These are phyloP conservation scores for Arctopsyche grandis DNA, from an alignment of 1,140 invertebrate genomes.

Conservation along the genomic window DNA sequence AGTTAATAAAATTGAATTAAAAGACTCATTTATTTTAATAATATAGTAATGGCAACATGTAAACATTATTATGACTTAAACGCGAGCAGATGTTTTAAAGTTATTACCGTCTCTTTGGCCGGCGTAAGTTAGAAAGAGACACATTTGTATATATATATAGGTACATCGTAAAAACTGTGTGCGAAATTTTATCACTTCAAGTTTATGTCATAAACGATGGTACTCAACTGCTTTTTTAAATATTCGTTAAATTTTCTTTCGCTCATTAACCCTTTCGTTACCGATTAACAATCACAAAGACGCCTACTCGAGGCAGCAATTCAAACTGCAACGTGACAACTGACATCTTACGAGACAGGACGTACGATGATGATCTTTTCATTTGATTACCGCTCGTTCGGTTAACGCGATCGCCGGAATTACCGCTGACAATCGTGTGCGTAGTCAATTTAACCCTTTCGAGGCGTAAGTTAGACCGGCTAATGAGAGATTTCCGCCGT, in stretches of 20 bases:
- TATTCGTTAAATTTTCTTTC: not conserved
- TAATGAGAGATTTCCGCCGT: not conserved
- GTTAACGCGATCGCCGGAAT: constrained; percentile 6
- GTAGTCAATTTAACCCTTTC: not conserved
- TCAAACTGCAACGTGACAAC: not conserved
- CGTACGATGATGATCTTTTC: not conserved
- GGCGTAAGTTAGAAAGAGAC: too few relatives aligned
- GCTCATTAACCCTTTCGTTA: not conserved
- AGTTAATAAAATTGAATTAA: not conserved
- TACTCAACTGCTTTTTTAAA: too few relatives aligned
- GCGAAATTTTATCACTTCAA: too few relatives aligned
- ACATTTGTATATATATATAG: not conserved
- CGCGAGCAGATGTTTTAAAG: not conserved
- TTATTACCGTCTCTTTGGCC: not conserved
- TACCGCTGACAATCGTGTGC: not conserved
- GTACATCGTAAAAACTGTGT: too few relatives aligned
- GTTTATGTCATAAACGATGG: too few relatives aligned
- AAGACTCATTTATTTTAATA: not conserved
- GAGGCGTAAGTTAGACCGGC: not conserved
- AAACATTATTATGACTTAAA: not conserved
- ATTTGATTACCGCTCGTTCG: not conserved
- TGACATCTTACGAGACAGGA: not conserved
- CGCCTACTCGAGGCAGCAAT: not conserved
- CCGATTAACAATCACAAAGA: not conserved
- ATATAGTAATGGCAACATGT: not conserved